phyloP scores from a whole-genome alignment of 2,888 invertebrate species.

The Caenorhabditis imperialis region DNA sequence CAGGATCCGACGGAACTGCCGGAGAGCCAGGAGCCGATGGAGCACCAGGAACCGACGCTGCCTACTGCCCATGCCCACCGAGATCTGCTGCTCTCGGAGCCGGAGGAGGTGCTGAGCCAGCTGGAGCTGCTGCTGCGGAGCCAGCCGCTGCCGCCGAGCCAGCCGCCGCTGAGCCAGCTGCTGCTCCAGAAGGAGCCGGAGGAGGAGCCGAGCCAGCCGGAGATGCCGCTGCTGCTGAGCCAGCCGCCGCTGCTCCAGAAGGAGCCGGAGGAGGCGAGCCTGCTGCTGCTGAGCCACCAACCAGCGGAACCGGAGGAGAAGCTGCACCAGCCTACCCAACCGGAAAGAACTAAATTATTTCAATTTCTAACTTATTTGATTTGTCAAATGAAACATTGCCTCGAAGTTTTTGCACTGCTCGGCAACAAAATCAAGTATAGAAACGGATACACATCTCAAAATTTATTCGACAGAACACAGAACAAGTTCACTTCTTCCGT shows the following conservation, averaged over 20 bases:
- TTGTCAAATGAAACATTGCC: too few species aligned
- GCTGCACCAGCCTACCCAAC: slow-evolving; percentile 42
- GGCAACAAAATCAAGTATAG: too few species aligned
- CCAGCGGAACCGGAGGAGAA: slow-evolving; percentile 34
- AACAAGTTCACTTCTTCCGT: too few species aligned
- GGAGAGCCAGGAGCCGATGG: slow-evolving; percentile 52
- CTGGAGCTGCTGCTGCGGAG: slow-evolving; percentile 14
- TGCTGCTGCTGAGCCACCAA: slow-evolving; percentile 12
- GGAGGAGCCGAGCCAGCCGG: slow-evolving; percentile 30
- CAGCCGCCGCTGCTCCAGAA: slow-evolving; percentile 6
- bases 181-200: slow-evolving; percentile 23
- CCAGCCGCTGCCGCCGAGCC: slow-evolving; percentile 12
- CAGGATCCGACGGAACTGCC: slow-evolving; percentile 37
- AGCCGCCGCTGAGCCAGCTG: slow-evolving; percentile 1
- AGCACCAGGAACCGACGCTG: slow-evolving; percentile 57
- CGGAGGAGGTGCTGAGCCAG: slow-evolving; percentile 40
- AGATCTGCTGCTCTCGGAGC: slow-evolving; percentile 49
- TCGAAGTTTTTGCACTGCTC: too few species aligned
- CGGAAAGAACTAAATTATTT: slow-evolving; percentile 1
- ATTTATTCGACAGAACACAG: too few species aligned
- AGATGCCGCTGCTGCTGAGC: slow-evolving; percentile 8
- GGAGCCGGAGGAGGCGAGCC: slow-evolving; percentile 23
- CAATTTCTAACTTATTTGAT: slow-evolving; percentile 12
- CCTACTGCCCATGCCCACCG: slow-evolving; percentile 62
- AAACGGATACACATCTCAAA: too few species aligned